phyloP scores from a whole-genome alignment of 2,113 vertebrate species.

The Tenebrosternarchus preto region DNA sequence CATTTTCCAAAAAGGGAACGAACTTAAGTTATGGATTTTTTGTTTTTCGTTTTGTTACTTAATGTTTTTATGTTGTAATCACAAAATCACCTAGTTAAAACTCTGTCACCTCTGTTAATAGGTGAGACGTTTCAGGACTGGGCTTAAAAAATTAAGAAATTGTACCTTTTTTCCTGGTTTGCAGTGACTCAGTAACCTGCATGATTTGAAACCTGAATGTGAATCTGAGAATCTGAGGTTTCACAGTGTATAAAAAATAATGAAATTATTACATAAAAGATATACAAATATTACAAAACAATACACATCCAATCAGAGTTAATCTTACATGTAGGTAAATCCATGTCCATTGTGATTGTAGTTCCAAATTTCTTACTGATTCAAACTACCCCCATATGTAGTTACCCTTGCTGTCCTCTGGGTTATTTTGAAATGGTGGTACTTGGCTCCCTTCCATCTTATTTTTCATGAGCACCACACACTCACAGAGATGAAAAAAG shows the following conservation, averaged over 20 bases:
- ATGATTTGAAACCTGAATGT: neutral
- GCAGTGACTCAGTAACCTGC: neutral
- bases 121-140: neutral
- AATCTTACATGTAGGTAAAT: no score
- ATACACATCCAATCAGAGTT: no score
- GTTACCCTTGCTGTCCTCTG: neutral
- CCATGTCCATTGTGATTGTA: neutral
- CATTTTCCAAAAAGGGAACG: neutral
- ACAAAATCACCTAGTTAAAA: neutral
- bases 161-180: neutral
- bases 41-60: neutral
- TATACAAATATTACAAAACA: no score
- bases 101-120: neutral
- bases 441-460: conserved; percentile 26
- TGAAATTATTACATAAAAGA: no score
- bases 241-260: neutral
- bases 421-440: neutral
- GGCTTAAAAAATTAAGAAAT: neutral
- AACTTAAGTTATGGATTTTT: neutral
- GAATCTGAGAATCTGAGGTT: no score
- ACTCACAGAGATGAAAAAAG: conserved; percentile 21
- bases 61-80: neutral
- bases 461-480: conserved; percentile 3
- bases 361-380: neutral
- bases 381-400: neutral